A percentile compares a stretch with the other conserved stretches of the same genome.
Conservation (phyloP, 2,888 invertebrate genomes). For the Eupithecia inturbata region DNA sequence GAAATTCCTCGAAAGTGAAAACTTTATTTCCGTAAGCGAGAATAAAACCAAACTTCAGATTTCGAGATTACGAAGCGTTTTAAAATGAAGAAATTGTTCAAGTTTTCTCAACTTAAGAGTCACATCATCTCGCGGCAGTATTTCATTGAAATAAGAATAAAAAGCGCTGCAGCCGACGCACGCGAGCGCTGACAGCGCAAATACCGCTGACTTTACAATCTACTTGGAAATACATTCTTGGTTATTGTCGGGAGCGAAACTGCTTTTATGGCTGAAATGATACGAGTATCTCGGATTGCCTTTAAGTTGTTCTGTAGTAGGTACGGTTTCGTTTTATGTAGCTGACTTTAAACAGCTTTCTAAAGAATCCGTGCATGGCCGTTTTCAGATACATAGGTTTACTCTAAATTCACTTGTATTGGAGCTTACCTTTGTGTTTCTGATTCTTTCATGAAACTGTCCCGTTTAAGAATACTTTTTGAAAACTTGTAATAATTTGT, state of each 20-base stretch:
- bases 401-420: slow-evolving; percentile 3
- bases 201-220: slow-evolving; percentile 51
- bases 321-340: not conserved
- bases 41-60: slow-evolving; percentile 3
- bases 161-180: slow-evolving; percentile 47
- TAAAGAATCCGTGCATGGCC: slow-evolving; percentile 1
- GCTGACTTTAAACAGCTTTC: slow-evolving; percentile 1
- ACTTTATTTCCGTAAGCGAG: not conserved
- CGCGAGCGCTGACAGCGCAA: slow-evolving; percentile 44
- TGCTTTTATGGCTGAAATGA: slow-evolving; percentile 20
- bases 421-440: not conserved
- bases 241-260: slow-evolving; percentile 27
- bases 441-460: not conserved
- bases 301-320: slow-evolving; percentile 4
- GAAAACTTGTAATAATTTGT: not conserved
- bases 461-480: not conserved
- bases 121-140: slow-evolving; percentile 37
- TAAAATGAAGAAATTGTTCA: slow-evolving; percentile 31
- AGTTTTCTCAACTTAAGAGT: slow-evolving; percentile 43
- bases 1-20: not conserved
- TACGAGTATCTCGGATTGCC: slow-evolving; percentile 13
- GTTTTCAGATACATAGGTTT: not conserved
- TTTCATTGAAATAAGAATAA: slow-evolving; percentile 36
- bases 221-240: slow-evolving; percentile 34
- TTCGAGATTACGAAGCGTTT: slow-evolving; percentile 20